A percentile compares a stretch with the other conserved stretches of the same genome.
phyloP scores from a whole-genome alignment of 2,888 invertebrate species.

The Orthonevra nobilis region DNA sequence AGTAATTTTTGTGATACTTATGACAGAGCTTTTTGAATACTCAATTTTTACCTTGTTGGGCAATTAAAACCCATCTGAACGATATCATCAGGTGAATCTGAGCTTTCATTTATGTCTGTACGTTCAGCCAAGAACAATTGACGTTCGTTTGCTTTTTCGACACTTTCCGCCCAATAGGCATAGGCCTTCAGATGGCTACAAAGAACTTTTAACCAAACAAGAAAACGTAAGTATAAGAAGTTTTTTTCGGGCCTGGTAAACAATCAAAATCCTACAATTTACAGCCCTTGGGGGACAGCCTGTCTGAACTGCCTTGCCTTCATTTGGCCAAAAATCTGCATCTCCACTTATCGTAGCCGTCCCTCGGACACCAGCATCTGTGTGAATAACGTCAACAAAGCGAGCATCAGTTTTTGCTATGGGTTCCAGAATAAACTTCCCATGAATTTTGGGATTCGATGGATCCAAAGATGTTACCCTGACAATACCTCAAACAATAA shows the following conservation, averaged over 20 bases:
- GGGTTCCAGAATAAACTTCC: conserved; percentile 81
- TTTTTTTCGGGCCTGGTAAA: too few relatives aligned
- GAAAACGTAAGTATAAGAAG: neutral
- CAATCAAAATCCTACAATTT: neutral
- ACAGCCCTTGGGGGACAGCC: conserved; percentile 80
- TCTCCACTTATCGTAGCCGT: conserved; percentile 82
- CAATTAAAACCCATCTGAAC: conserved; percentile 77
- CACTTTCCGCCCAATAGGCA: conserved; percentile 84
- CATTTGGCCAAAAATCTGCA: conserved; percentile 84
- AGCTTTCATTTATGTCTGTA: too few relatives aligned
- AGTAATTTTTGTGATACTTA: too few relatives aligned
- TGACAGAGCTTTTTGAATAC: neutral
- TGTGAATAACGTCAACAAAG: conserved; percentile 86
- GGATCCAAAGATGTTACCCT: conserved; percentile 84
- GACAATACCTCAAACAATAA: too few relatives aligned
- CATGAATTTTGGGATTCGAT: conserved; percentile 81
- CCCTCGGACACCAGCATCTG: conserved; percentile 81
- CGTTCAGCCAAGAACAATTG: conserved; percentile 74
- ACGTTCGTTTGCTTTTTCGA: conserved; percentile 74
- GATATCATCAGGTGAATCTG: too few relatives aligned
- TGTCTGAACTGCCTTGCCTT: conserved; percentile 82
- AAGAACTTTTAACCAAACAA: conserved; percentile 78
- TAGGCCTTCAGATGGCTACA: conserved; percentile 84
- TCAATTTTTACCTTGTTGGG: conserved; percentile 72
- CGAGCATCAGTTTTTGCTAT: conserved; percentile 80